A percentile compares a stretch with the other conserved stretches of the same genome.
Conservation (phyloP, 2,797 vertebrate genomes). For the Tapirus indicus region DNA sequence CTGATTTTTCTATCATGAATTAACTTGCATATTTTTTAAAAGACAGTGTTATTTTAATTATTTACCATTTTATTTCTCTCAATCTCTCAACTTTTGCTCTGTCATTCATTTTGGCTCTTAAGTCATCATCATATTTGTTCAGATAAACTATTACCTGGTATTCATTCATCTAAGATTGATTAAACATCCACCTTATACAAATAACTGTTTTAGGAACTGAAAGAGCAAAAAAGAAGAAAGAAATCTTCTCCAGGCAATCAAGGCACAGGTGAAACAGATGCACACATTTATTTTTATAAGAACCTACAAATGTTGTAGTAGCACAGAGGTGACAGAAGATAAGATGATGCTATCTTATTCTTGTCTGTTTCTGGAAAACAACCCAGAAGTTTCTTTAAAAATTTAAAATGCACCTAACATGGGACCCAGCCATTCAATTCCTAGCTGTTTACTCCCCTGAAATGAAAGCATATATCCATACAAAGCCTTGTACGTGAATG, state of each 20-base stretch:
- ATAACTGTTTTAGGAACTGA: background rate
- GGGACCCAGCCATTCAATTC: background rate
- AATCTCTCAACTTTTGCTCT: background rate
- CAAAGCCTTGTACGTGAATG: background rate
- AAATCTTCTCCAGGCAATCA: background rate
- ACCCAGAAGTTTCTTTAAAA: background rate
- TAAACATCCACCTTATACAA: background rate
- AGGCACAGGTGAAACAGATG: background rate
- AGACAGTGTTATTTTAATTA: background rate
- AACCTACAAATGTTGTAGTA: background rate
- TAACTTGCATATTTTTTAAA: background rate
- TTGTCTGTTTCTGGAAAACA: background rate
- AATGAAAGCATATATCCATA: background rate
- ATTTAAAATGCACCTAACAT: background rate
- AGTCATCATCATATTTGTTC: background rate
- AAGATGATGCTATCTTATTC: background rate
- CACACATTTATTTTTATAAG: background rate
- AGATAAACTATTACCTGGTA: background rate
- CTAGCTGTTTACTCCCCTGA: background rate
- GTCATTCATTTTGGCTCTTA: background rate
- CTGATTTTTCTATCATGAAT: background rate
- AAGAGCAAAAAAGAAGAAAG: background rate
- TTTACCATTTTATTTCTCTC: background rate
- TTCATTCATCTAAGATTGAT: background rate
- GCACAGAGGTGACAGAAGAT: background rate